Evolutionary conservation across 2,113 vertebrate genomes (phyloP).

Genomic region (Hippoglossus stenolepis): DNA sequence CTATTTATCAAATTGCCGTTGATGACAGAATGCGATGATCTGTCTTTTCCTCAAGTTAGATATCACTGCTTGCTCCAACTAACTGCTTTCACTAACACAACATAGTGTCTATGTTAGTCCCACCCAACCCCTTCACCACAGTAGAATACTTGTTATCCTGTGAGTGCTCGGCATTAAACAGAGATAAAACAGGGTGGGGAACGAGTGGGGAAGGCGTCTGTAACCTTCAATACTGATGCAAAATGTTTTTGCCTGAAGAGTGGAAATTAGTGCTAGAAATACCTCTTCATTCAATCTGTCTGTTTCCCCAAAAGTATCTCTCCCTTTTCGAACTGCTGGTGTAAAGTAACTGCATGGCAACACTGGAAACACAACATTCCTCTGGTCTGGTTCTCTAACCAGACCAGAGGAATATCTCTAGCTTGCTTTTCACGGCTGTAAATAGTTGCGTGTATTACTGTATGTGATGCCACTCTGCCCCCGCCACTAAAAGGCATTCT

Average conservation of each 20-base stretch:
- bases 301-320: constrained; percentile 25
- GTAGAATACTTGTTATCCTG: constrained; percentile 27
- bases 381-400: too few species aligned
- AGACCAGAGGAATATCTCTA: constrained; percentile 41
- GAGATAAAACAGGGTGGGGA: constrained; percentile 32
- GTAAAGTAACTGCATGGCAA: constrained; percentile 73
- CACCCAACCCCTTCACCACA: constrained; percentile 2
- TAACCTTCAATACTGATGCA: constrained; percentile 25
- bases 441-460: constrained; percentile 67
- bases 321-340: constrained; percentile 41
- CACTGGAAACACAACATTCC: constrained; percentile 55
- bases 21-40: constrained; percentile 14
- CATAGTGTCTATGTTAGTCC: constrained; percentile 30
- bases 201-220: constrained; percentile 8
- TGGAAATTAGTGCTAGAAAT: constrained; percentile 32
- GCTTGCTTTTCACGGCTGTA: constrained; percentile 73
- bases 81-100: constrained; percentile 64
- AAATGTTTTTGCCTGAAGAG: constrained; percentile 56
- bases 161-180: constrained; percentile 43
- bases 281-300: constrained; percentile 20
- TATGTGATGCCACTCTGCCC: constrained; percentile 52
- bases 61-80: constrained; percentile 50
- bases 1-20: constrained; percentile 30
- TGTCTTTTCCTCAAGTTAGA: constrained; percentile 24
- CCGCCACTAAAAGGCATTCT: constrained; percentile 59